Conservation (phyloP, 64 coral and sea anemone species). For the Catalaphyllia jardinei region DNA sequence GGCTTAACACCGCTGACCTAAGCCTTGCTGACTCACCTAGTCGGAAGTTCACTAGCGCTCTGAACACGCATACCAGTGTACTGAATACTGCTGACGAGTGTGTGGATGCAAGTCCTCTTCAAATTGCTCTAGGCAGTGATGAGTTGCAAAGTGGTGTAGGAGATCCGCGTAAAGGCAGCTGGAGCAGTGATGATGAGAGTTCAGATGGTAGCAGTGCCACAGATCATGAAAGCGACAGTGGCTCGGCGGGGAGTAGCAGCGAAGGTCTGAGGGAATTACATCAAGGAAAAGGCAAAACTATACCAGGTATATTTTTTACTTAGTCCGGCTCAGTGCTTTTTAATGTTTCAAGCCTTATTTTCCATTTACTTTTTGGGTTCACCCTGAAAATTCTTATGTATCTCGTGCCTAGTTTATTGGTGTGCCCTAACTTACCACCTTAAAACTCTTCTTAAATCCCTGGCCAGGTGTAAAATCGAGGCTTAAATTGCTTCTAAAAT, state of each 20-base stretch:
- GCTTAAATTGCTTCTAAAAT: background rate
- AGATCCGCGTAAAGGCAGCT: conserved; percentile 12
- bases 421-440: too few species aligned
- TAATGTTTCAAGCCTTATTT: background rate
- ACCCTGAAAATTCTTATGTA: background rate
- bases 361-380: background rate
- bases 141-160: conserved; percentile 1
- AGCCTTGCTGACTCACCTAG: conserved; percentile 38
- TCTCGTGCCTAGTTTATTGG: too few species aligned
- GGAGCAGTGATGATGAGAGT: conserved; percentile 58
- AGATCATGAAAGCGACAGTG: conserved; percentile 69
- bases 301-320: conserved; percentile 44
- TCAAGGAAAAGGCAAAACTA: conserved; percentile 74
- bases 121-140: background rate
- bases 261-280: conserved; percentile 48
- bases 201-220: conserved; percentile 70
- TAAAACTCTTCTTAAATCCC: too few species aligned
- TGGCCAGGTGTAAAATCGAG: too few species aligned
- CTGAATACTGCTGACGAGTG: conserved; percentile 67
- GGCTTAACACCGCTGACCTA: conserved; percentile 14
- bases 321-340: too few species aligned
- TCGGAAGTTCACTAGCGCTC: conserved; percentile 60
- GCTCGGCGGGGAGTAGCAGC: conserved; percentile 53
- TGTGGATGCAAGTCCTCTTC: conserved; percentile 34
- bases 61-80: conserved; percentile 75